These are phyloP conservation scores for Drosophila leontia DNA, from an alignment of 1,140 invertebrate genomes.

Conservation along the genomic window DNA sequence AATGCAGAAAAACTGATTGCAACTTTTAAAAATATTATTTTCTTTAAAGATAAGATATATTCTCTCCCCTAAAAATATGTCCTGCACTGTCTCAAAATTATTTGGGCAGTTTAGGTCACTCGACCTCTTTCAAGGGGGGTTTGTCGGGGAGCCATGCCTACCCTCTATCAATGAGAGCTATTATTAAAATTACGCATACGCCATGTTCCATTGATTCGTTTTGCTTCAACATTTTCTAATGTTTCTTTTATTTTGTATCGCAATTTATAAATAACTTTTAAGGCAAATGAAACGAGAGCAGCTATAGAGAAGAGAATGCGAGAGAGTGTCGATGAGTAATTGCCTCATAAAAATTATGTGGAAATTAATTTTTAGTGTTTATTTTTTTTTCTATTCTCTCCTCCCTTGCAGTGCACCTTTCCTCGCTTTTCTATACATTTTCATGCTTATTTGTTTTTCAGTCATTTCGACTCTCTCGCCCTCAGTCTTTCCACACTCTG, in stretches of 20 bases:
- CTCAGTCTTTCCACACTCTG: constrained; percentile 16
- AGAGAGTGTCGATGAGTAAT: constrained; percentile 78
- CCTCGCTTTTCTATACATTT: constrained; percentile 4
- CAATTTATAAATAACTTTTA: constrained; percentile 40
- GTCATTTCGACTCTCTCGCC: constrained; percentile 3
- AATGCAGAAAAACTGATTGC: neutral
- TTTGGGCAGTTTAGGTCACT: constrained; percentile 29
- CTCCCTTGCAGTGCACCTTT: constrained; percentile 10
- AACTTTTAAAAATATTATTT: no score
- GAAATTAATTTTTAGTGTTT: constrained; percentile 79
- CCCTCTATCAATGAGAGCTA: constrained; percentile 41
- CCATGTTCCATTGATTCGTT: constrained; percentile 58
- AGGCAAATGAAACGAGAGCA: constrained; percentile 20
- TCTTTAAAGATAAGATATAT: no score
- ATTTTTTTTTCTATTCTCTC: constrained; percentile 36
- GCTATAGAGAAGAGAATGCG: neutral
- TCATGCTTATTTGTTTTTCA: constrained; percentile 18
- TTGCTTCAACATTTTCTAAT: constrained; percentile 17
- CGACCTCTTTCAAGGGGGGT: constrained; percentile 22
- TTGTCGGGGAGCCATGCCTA: neutral
- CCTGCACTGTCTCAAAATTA: neutral
- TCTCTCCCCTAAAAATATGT: neutral
- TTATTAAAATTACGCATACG: constrained; percentile 69
- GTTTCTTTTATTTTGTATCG: constrained; percentile 27
- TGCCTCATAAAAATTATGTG: constrained; percentile 83